These are phyloP conservation scores for Vulpes ferrilata DNA, from an alignment of 2,113 vertebrate species.

Conservation along the genomic window DNA sequence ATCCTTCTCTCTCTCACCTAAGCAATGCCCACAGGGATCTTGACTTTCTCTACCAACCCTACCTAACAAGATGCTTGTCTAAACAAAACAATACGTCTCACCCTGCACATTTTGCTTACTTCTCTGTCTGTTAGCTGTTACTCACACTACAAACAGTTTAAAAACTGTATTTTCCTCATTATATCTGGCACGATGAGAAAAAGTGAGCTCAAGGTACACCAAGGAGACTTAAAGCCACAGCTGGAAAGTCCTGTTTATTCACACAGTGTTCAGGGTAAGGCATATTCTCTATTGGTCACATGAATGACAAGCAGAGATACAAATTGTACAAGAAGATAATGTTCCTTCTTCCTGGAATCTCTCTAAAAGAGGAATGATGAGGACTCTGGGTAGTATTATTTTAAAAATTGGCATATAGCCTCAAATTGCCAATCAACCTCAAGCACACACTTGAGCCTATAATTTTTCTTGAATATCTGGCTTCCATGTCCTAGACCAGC, in stretches of 20 bases:
- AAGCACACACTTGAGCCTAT: neutral
- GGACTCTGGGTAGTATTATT: neutral
- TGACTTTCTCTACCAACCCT: neutral
- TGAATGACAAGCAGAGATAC: neutral
- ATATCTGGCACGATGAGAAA: neutral
- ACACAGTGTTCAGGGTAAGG: neutral
- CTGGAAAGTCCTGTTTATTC: neutral
- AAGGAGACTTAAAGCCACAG: neutral
- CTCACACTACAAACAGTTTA: neutral
- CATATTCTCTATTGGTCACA: neutral
- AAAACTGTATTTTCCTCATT: neutral
- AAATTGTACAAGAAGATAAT: neutral
- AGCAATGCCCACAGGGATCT: neutral
- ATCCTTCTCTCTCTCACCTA: neutral
- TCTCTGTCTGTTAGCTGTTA: slow-evolving; percentile 7
- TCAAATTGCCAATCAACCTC: neutral
- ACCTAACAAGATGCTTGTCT: neutral
- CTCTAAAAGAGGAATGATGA: neutral
- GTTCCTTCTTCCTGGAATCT: slow-evolving; percentile 12
- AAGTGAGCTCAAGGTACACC: neutral
- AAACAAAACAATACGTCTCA: neutral
- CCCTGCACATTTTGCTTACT: neutral
- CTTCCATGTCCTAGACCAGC: neutral
- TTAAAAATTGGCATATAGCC: neutral
- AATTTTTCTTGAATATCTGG: slow-evolving; percentile 9